Evolutionary conservation across 2,888 invertebrate genomes (phyloP).

Genomic region (Lottia scabra): DNA sequence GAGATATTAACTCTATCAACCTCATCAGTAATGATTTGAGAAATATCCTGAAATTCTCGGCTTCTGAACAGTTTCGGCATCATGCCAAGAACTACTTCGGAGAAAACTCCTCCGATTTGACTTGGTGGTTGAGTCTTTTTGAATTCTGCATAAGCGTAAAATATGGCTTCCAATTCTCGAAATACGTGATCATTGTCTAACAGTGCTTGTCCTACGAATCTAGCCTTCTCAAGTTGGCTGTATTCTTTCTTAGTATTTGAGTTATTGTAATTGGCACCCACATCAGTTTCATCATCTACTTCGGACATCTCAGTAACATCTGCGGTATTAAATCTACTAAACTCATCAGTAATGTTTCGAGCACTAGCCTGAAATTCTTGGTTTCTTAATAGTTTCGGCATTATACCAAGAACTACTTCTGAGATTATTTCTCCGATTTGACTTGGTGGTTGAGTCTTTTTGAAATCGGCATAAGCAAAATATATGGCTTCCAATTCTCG

Average conservation of each 20-base stretch:
- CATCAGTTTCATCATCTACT: no score
- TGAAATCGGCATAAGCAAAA: not conserved
- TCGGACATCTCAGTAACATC: not conserved
- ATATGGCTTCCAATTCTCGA: not conserved
- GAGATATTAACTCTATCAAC: slow-evolving; percentile 21
- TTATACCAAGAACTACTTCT: slow-evolving; percentile 7
- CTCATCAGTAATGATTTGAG: slow-evolving; percentile 20
- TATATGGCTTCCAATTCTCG: not conserved
- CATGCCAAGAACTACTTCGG: slow-evolving; percentile 6
- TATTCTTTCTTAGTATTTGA: not conserved
- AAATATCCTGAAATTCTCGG: slow-evolving; percentile 14
- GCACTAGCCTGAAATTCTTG: slow-evolving; percentile 14
- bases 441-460: not conserved
- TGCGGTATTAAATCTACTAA: slow-evolving; percentile 19
- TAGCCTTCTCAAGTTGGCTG: not conserved
- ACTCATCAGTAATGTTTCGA: slow-evolving; percentile 19
- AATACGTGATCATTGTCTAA: not conserved
- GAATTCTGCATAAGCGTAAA: not conserved
- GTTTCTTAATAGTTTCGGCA: slow-evolving; percentile 18
- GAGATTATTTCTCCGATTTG: not conserved
- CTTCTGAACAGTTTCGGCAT: slow-evolving; percentile 18
- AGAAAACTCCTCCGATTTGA: not conserved
- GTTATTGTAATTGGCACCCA: not conserved
- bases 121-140: not conserved
- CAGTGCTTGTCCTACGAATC: not conserved